Percentiles rank a stretch among this genome's conserved stretches.
Evolutionary conservation across 92 coral and sea anemone genomes (phyloP).

Genomic region (Blastomussa wellsi): DNA sequence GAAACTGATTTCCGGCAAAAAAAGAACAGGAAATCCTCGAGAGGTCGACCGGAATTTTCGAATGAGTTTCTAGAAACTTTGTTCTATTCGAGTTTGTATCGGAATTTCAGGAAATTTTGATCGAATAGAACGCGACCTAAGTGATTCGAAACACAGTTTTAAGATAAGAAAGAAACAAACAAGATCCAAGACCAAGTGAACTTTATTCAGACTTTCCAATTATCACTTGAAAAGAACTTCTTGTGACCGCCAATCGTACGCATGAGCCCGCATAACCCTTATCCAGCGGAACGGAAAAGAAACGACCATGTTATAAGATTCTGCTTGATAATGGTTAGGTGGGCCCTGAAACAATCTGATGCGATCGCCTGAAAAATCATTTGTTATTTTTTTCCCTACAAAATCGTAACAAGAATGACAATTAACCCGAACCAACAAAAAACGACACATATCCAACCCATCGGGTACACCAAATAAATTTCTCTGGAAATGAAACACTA

Average conservation of each 20-base stretch:
- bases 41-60: too few relatives aligned
- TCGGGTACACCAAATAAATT: not conserved
- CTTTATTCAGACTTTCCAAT: not conserved
- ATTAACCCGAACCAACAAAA: not conserved
- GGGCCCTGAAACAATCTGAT: too few relatives aligned
- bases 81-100: too few relatives aligned
- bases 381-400: not conserved
- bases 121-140: too few relatives aligned
- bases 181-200: not conserved
- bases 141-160: not conserved
- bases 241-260: not conserved
- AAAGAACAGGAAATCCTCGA: too few relatives aligned
- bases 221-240: not conserved
- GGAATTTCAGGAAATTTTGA: too few relatives aligned
- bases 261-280: too few relatives aligned
- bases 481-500: not conserved
- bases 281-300: too few relatives aligned
- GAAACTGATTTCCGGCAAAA: too few relatives aligned
- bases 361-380: not conserved
- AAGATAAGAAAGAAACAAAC: not conserved
- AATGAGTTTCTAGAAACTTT: too few relatives aligned
- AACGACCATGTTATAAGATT: too few relatives aligned
- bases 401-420: not conserved
- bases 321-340: too few relatives aligned
- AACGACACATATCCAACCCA: not conserved